These are phyloP conservation scores for Camptogramma bilineatum DNA, from an alignment of 2,888 invertebrate species.

Conservation along the genomic window DNA sequence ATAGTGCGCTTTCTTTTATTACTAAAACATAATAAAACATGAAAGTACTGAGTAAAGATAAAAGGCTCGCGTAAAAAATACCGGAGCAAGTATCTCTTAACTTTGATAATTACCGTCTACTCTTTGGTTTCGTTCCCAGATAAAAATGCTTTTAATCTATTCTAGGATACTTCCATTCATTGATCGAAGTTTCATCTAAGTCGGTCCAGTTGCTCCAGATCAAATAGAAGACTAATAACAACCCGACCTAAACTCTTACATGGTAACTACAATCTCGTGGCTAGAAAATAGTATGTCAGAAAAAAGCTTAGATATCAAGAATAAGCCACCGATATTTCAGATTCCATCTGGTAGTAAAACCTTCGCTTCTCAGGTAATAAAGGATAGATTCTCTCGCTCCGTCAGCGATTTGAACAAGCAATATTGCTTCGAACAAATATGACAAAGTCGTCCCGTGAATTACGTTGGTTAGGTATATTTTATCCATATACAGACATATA, in stretches of 20 bases:
- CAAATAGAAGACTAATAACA: too few species aligned
- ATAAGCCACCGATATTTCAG: conserved; percentile 11
- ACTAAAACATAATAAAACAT: conserved; percentile 30
- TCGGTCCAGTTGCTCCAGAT: too few species aligned
- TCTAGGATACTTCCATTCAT: background rate
- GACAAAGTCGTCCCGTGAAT: conserved; percentile 3
- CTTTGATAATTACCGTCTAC: background rate
- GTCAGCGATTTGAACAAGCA: conserved; percentile 7
- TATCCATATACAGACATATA: too few species aligned
- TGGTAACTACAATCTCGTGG: background rate
- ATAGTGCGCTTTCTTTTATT: conserved; percentile 26
- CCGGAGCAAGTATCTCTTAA: background rate
- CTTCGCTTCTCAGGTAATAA: conserved; percentile 17
- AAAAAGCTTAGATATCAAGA: background rate
- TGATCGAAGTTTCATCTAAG: background rate
- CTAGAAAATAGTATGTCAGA: background rate
- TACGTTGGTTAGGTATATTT: background rate
- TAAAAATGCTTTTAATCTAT: background rate
- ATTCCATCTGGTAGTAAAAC: conserved; percentile 7
- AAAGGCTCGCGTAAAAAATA: conserved; percentile 19
- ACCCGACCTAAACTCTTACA: too few species aligned
- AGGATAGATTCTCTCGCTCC: conserved; percentile 11
- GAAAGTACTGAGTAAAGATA: conserved; percentile 20
- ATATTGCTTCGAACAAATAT: conserved; percentile 17
- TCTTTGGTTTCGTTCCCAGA: background rate